phyloP scores from a whole-genome alignment of 2,797 vertebrate genomes.

The Mormyrus hasselquistii region DNA sequence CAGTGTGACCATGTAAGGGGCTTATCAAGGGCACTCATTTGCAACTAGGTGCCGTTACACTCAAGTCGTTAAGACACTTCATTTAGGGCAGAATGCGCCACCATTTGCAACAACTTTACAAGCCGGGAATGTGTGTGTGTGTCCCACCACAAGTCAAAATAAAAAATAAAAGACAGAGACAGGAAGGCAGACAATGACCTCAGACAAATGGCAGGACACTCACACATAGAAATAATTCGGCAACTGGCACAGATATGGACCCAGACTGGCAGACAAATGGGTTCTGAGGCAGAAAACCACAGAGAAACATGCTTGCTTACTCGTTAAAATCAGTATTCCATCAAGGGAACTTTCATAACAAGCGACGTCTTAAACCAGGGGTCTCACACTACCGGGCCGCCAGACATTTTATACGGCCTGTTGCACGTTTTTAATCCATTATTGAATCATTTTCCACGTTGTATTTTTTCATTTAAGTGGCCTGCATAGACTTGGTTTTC shows the following conservation, averaged over 20 bases:
- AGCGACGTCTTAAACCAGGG: neutral
- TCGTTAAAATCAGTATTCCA: neutral
- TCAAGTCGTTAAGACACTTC: neutral
- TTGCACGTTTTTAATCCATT: neutral
- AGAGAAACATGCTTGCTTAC: neutral
- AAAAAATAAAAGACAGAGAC: neutral
- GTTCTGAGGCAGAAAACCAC: neutral
- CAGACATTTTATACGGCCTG: neutral
- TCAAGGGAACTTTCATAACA: neutral
- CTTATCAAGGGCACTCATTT: neutral
- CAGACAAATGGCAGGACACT: constrained; percentile 4
- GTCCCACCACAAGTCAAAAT: neutral
- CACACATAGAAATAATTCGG: neutral
- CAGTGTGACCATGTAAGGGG: neutral
- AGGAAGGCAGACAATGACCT: neutral
- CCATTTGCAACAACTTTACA: constrained; percentile 11
- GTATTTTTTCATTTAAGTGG: neutral
- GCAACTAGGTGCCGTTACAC: neutral
- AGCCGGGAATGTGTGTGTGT: neutral
- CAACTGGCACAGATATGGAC: neutral
- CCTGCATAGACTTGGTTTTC: neutral
- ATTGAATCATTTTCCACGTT: neutral
- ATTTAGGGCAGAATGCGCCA: neutral
- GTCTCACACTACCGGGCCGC: neutral
- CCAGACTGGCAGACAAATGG: neutral